Evolutionary conservation across 2,888 invertebrate species (phyloP).

Genomic region (Ichneumon xanthorius): DNA sequence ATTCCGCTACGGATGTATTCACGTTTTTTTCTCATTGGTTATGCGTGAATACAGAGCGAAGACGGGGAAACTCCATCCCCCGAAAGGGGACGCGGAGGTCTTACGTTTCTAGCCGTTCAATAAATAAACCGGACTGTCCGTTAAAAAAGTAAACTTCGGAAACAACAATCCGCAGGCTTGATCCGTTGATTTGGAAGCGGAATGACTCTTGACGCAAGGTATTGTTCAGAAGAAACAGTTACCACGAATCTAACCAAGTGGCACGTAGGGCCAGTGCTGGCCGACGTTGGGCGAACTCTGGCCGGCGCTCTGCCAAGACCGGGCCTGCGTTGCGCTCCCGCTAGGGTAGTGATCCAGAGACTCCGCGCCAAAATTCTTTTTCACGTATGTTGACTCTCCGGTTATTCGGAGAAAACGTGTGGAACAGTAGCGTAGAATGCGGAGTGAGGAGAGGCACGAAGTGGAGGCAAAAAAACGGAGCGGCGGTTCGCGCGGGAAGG

Average conservation of each 20-base stretch:
- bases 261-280: too few species aligned
- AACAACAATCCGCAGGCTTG: neutral
- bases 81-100: neutral
- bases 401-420: slow-evolving; percentile 48
- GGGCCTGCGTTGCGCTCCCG: too few species aligned
- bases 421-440: slow-evolving; percentile 57
- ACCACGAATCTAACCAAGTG: neutral
- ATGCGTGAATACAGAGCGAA: slow-evolving; percentile 24
- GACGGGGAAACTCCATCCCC: neutral
- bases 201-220: neutral
- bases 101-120: neutral
- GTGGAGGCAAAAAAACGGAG: slow-evolving; percentile 49
- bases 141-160: neutral
- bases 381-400: slow-evolving; percentile 50
- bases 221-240: slow-evolving; percentile 2
- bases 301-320: too few species aligned
- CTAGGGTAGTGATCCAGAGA: slow-evolving; percentile 15
- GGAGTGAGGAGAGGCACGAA: slow-evolving; percentile 55
- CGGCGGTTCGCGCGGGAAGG: slow-evolving; percentile 65
- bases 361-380: slow-evolving; percentile 45
- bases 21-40: slow-evolving; percentile 15
- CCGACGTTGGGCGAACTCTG: too few species aligned
- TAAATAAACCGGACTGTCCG: neutral
- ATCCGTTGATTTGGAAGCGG: neutral
- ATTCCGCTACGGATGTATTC: slow-evolving; percentile 28